Evolutionary conservation across 37 sponge, comb jelly and placozoan genomes (phyloP), one percentile per base, ranked within the genome.

Genomic region (Eunapius fragilis): DNA sequence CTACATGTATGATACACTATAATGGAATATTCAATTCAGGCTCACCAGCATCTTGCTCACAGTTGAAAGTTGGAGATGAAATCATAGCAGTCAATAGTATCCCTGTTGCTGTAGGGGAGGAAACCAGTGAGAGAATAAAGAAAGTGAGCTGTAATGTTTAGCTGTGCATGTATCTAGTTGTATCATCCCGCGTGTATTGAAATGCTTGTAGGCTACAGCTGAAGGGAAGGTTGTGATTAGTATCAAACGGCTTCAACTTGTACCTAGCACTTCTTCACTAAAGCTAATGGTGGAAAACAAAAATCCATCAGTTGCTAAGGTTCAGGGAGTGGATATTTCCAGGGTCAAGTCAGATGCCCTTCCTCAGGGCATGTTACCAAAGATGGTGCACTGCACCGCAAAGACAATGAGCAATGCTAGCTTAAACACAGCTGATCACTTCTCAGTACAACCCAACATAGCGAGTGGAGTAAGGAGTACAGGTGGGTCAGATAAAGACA

Each of bases 321-420:
- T 19, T 2, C 58, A 58, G 58, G 48, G 67, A 26, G 14, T 84
- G 28, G 84, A 84, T 49, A 23, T 89, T 0, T 45, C 85, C 6
- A 49, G 90, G 22, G 94, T 93, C n/a, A 45, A 76, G 30, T 87
- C 94, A 25, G 90, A 90, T 72, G 90, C 94, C 31, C 82, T 93
- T 9, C 94, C 94, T 24, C 77, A 71, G 58, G 58, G 58, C 22
- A 58, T 58, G 58, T 19, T 58, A 58, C 58, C 58, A 17, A 58
- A 58, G 58, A 58, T 58, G 58, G 58, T 58, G 58, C 58, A 58
- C 14, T 58, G 58, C 22, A 17, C 58, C 6, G 6, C 58, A 58
- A 58, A 58, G 58, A 58, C 58, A 58, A 12, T 17, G 14, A 58
- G 58, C 14, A 58, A 13, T 58, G 58, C 58, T 17, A 58, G 58